Evolutionary conservation across 2,797 vertebrate genomes (phyloP).

Genomic region (Pangasius sanitwongsei): DNA sequence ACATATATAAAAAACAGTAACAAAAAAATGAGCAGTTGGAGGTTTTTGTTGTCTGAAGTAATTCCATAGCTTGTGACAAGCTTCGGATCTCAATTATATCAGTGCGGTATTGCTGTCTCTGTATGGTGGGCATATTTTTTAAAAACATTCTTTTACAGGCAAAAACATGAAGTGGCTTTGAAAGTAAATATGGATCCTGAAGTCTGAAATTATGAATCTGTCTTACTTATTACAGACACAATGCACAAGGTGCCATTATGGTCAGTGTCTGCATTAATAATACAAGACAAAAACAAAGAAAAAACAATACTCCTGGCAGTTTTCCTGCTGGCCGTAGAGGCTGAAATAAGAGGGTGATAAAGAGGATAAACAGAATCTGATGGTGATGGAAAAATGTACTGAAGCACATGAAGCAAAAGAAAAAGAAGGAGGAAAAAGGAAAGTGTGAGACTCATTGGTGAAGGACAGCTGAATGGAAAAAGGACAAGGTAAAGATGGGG

Average conservation of each 20-base stretch:
- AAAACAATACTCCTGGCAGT: constrained; percentile 27
- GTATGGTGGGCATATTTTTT: not conserved
- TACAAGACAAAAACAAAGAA: constrained; percentile 24
- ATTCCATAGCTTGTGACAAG: constrained; percentile 8
- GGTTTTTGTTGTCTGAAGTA: constrained; percentile 13
- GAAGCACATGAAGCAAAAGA: constrained; percentile 1
- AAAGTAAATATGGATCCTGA: constrained; percentile 25
- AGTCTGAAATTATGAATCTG: constrained; percentile 31
- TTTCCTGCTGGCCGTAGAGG: constrained; percentile 28
- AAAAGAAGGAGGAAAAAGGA: not conserved
- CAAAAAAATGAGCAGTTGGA: not conserved
- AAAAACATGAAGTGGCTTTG: not conserved
- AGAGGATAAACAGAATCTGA: constrained; percentile 30
- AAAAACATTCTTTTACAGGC: not conserved
- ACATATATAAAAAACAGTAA: not conserved
- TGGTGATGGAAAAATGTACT: constrained; percentile 31
- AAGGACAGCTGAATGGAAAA: constrained; percentile 20
- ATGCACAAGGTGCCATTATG: constrained; percentile 26
- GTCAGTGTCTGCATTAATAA: constrained; percentile 50
- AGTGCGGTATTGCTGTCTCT: not conserved
- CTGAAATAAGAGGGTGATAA: constrained; percentile 29
- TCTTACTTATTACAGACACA: constrained; percentile 28
- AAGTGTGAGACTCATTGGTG: not conserved
- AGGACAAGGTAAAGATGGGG: constrained; percentile 11
- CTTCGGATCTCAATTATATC: not conserved